Evolutionary conservation across 2,888 invertebrate genomes (phyloP).

Genomic region (Malthinus seriepunctatus): DNA sequence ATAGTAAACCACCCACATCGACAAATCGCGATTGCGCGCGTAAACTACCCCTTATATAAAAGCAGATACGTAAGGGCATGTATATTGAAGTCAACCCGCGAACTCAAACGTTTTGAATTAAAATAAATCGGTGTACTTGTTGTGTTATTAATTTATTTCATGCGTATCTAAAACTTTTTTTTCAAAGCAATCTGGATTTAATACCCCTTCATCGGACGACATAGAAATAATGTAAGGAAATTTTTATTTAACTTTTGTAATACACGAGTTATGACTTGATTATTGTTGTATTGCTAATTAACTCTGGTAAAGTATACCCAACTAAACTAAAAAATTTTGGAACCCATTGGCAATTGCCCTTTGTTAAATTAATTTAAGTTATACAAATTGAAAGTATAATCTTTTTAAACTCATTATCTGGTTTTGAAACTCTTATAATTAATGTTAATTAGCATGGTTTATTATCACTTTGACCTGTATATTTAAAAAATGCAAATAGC

Average conservation of each 20-base stretch:
- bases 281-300: too few relatives aligned
- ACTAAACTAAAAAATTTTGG: too few relatives aligned
- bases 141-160: constrained; percentile 3
- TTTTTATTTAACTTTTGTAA: not conserved
- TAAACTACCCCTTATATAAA: constrained; percentile 35
- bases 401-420: too few relatives aligned
- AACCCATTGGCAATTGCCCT: too few relatives aligned
- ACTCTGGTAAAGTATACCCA: too few relatives aligned
- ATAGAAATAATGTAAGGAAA: constrained; percentile 1
- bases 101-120: constrained; percentile 24
- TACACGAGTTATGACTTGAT: too few relatives aligned
- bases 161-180: constrained; percentile 13
- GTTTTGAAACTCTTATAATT: too few relatives aligned
- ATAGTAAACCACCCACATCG: constrained; percentile 37
- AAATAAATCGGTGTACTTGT: constrained; percentile 10
- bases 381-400: too few relatives aligned
- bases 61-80: constrained; percentile 30
- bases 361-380: too few relatives aligned
- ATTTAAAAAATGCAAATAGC: too few relatives aligned
- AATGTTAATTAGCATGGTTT: too few relatives aligned
- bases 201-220: not conserved
- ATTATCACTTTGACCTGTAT: too few relatives aligned
- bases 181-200: constrained; percentile 16
- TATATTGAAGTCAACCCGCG: constrained; percentile 29
- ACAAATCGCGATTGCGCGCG: constrained; percentile 31